Evolutionary conservation across 2,113 vertebrate species (phyloP).

Genomic region (Toxostoma redivivum): DNA sequence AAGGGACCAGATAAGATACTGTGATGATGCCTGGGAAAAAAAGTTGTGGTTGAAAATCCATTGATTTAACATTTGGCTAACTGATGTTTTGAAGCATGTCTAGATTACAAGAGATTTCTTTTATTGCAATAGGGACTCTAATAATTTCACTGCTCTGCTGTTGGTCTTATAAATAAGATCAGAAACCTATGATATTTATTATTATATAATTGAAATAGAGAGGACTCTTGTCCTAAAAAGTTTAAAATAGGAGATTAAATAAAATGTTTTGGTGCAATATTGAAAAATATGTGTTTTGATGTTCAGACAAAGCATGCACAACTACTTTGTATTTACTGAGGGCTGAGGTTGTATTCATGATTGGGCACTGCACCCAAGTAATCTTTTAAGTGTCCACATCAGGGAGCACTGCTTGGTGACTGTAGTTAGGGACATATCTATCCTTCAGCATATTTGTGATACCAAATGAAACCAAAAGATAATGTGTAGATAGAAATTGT

Average conservation of each 20-base stretch:
- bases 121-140: background rate
- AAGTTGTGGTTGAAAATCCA: background rate
- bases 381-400: background rate
- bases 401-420: background rate
- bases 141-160: background rate
- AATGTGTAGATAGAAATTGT: background rate
- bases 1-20: background rate
- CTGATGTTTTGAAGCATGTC: background rate
- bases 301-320: background rate
- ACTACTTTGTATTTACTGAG: background rate
- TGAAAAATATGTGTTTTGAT: background rate
- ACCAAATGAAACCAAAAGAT: background rate
- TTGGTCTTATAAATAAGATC: background rate
- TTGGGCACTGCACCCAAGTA: background rate
- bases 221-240: background rate
- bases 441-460: background rate
- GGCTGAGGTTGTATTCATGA: background rate
- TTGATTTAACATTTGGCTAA: background rate
- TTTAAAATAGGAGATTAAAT: background rate
- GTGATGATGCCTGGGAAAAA: background rate
- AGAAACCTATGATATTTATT: background rate
- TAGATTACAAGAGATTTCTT: background rate
- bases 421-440: background rate
- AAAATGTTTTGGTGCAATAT: background rate
- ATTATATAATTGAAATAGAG: background rate